phyloP scores from a whole-genome alignment of 2,113 vertebrate species.

The Synchiropus splendidus region DNA sequence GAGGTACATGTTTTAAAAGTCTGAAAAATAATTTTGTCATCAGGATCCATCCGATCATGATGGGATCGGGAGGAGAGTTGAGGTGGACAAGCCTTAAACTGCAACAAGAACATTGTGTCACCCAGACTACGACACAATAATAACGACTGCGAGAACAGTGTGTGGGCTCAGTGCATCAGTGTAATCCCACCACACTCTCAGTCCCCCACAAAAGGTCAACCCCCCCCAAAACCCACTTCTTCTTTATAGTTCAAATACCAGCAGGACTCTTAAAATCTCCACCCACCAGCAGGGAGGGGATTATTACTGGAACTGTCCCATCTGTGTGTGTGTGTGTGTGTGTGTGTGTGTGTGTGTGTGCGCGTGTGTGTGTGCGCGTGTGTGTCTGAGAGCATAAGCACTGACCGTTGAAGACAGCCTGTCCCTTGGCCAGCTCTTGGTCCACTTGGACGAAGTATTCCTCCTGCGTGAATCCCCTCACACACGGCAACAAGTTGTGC shows the following conservation, averaged over 20 bases:
- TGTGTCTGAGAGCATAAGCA: not conserved
- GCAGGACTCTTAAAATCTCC: constrained; percentile 31
- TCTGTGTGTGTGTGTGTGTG: not conserved
- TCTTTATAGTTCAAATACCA: constrained; percentile 33
- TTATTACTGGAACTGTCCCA: constrained; percentile 17
- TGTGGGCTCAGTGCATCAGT: constrained; percentile 5
- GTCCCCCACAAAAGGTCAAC: constrained; percentile 15
- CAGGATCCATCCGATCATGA: no score
- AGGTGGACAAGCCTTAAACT: no score
- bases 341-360: constrained; percentile 5
- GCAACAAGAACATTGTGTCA: no score
- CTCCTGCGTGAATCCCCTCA: constrained; percentile 42
- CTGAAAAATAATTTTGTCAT: no score
- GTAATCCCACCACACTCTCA: constrained; percentile 7
- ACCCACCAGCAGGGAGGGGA: constrained; percentile 39
- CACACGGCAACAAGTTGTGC: constrained; percentile 26
- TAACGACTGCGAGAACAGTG: not conserved
- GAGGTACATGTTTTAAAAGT: no score
- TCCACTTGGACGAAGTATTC: constrained; percentile 35
- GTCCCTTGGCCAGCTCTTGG: constrained; percentile 38
- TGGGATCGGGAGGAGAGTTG: no score
- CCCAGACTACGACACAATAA: no score
- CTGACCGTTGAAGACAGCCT: constrained; percentile 50
- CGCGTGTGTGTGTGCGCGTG: not conserved
- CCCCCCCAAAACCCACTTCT: constrained; percentile 10